phyloP scores from a whole-genome alignment of 2,113 vertebrate genomes.

The Silurus meridionalis region DNA sequence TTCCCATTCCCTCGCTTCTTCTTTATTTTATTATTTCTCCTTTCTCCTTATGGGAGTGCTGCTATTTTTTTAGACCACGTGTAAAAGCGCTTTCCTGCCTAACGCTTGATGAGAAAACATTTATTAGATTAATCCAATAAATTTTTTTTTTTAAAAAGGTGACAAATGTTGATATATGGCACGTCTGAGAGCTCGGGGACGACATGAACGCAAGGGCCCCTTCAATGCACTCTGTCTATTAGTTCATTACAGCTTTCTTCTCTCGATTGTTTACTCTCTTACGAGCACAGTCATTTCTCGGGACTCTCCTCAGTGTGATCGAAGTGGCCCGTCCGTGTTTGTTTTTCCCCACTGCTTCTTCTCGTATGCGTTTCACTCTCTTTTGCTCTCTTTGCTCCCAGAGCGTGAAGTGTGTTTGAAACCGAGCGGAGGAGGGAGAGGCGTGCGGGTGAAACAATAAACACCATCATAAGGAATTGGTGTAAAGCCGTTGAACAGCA shows the following conservation, averaged over 20 bases:
- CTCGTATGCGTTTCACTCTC: conserved; percentile 37
- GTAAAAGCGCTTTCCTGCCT: conserved; percentile 38
- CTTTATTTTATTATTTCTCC: conserved; percentile 31
- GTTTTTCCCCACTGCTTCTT: conserved; percentile 61
- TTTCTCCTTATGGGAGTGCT: background rate
- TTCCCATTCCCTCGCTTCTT: conserved; percentile 56
- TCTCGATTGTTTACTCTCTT: background rate
- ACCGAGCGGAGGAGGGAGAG: conserved; percentile 66
- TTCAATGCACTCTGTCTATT: conserved; percentile 65
- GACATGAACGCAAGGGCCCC: conserved; percentile 39
- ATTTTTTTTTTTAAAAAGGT: conserved; percentile 44
- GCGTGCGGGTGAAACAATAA: conserved; percentile 88
- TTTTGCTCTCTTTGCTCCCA: background rate
- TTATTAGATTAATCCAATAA: conserved; percentile 65
- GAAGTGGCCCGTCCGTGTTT: conserved; percentile 58
- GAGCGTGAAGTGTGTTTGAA: conserved; percentile 1
- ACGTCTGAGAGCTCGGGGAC: conserved; percentile 52
- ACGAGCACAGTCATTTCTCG: background rate
- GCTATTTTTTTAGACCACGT: conserved; percentile 9
- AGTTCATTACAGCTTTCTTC: conserved; percentile 55
- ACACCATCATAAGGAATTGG: conserved; percentile 90
- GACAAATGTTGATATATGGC: conserved; percentile 63
- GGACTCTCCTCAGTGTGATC: conserved; percentile 44
- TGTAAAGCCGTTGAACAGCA: conserved; percentile 87
- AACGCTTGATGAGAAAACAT: conserved; percentile 56